Conservation (phyloP, 2,797 vertebrate species). For the Ambastaia sidthimunki region DNA sequence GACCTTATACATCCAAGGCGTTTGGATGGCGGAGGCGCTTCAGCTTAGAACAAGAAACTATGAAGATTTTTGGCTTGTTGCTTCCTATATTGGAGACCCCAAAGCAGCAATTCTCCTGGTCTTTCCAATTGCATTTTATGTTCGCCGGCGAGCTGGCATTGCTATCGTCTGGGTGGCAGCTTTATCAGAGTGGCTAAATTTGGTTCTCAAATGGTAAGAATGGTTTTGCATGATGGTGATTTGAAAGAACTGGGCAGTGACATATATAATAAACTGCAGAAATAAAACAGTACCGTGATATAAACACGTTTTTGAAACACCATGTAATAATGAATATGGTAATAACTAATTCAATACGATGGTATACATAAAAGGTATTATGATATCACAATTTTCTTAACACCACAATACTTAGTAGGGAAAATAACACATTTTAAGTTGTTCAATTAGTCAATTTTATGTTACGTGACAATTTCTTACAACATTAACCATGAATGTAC, state of each 20-base stretch:
- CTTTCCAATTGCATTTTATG: slow-evolving; percentile 85
- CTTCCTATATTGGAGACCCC: slow-evolving; percentile 86
- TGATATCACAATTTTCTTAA: neutral
- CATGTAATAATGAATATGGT: neutral
- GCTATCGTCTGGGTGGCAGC: slow-evolving; percentile 85
- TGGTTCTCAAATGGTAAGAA: slow-evolving; percentile 90
- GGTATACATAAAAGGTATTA: neutral
- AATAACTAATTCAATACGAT: neutral
- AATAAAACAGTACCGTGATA: too few relatives aligned
- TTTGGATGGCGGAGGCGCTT: slow-evolving; percentile 80
- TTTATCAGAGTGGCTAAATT: slow-evolving; percentile 88
- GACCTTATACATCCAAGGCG: slow-evolving; percentile 72
- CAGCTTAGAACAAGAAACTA: slow-evolving; percentile 75
- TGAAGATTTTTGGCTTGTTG: slow-evolving; percentile 79
- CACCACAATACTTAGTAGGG: neutral
- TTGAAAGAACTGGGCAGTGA: neutral
- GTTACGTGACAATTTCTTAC: neutral
- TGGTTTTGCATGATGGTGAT: neutral
- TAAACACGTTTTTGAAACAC: neutral
- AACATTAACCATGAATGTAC: neutral
- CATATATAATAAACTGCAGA: neutral
- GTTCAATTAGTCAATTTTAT: neutral
- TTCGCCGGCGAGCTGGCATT: slow-evolving; percentile 79
- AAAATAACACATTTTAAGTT: neutral
- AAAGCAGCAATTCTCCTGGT: slow-evolving; percentile 82